A percentile compares a stretch with the other conserved stretches of the same genome.
These are phyloP conservation scores for Upupa epops DNA, from an alignment of 2,113 vertebrate species.

Conservation along the genomic window DNA sequence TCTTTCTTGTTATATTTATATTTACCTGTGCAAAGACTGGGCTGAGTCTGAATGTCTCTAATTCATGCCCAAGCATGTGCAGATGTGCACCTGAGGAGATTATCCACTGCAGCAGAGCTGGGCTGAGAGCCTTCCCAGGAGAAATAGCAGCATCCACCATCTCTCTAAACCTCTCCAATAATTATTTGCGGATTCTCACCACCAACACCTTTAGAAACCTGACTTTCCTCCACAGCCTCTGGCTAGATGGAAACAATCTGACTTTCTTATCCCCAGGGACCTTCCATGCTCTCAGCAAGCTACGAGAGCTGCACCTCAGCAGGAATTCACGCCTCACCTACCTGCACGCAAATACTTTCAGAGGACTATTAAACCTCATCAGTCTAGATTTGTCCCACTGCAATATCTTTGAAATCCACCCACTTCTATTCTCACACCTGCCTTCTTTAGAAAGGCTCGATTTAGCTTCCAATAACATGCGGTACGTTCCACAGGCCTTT, in stretches of 20 bases:
- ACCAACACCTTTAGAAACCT: conserved; percentile 56
- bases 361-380: conserved; percentile 59
- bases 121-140: conserved; percentile 55
- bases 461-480: conserved; percentile 63
- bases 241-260: conserved; percentile 67
- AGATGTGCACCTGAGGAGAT: conserved; percentile 35
- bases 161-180: conserved; percentile 64
- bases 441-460: conserved; percentile 53
- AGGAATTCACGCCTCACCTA: conserved; percentile 62
- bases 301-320: conserved; percentile 64
- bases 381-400: conserved; percentile 68
- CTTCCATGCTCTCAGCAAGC: conserved; percentile 48
- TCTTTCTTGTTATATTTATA: neutral
- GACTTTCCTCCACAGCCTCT: conserved; percentile 64
- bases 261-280: conserved; percentile 67
- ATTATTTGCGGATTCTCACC: conserved; percentile 48
- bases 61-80: conserved; percentile 55
- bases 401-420: conserved; percentile 70
- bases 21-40: neutral
- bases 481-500: conserved; percentile 63
- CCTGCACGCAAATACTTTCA: conserved; percentile 65
- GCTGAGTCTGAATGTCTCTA: neutral
- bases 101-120: conserved; percentile 40
- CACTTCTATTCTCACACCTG: conserved; percentile 64
- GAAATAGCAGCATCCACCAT: conserved; percentile 49